These are phyloP conservation scores for Latrodectus elegans DNA, from an alignment of 2,888 invertebrate species.

Conservation along the genomic window DNA sequence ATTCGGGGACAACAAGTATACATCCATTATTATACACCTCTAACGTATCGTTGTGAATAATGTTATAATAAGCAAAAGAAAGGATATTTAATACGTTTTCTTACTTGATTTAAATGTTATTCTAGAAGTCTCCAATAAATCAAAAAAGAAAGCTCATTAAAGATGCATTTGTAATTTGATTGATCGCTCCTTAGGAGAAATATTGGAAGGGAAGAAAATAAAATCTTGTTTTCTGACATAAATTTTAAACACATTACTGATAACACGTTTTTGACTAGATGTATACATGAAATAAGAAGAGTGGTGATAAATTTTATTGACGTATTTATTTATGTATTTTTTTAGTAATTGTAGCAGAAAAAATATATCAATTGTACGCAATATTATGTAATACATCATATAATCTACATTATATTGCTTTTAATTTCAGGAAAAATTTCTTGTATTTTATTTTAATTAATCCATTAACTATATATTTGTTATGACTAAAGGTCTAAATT, in stretches of 20 bases:
- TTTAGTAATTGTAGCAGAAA: too few relatives aligned
- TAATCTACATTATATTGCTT: too few relatives aligned
- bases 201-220: background rate
- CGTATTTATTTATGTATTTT: too few relatives aligned
- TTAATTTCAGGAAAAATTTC: too few relatives aligned
- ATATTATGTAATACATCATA: too few relatives aligned
- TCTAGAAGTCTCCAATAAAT: constrained; percentile 19
- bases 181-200: background rate
- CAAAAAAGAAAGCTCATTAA: constrained; percentile 27
- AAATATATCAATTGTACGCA: too few relatives aligned
- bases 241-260: background rate
- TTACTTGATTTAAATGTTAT: constrained; percentile 26
- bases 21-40: constrained; percentile 16
- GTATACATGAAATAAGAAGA: too few relatives aligned
- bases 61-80: constrained; percentile 11
- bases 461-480: too few relatives aligned
- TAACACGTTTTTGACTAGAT: background rate
- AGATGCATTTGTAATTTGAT: constrained; percentile 37
- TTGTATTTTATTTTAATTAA: too few relatives aligned
- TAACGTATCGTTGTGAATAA: constrained; percentile 3
- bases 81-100: constrained; percentile 4
- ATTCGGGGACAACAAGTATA: background rate
- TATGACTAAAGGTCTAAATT: too few relatives aligned
- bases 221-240: background rate
- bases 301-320: too few relatives aligned